These are phyloP conservation scores for Prionace glauca DNA, from an alignment of 2,797 vertebrate genomes.

Conservation along the genomic window DNA sequence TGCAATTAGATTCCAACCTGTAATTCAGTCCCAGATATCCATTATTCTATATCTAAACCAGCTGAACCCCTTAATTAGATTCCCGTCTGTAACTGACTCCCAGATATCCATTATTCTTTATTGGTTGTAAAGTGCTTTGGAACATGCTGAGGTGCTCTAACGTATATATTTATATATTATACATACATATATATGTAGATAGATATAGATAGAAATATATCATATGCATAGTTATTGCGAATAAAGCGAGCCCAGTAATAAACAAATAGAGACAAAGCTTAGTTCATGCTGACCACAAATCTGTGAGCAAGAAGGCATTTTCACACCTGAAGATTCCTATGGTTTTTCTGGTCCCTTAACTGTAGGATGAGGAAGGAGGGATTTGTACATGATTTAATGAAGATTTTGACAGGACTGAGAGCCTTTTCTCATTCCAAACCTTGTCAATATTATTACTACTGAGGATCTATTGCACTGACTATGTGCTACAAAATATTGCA, in stretches of 20 bases:
- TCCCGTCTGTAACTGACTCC: not conserved
- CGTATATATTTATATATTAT: no score
- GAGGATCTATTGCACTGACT: not conserved
- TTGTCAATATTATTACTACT: not conserved
- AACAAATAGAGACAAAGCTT: not conserved
- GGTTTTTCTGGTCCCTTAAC: not conserved
- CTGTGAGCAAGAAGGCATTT: not conserved
- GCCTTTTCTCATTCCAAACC: not conserved
- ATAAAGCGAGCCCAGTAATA: not conserved
- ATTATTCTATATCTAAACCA: not conserved
- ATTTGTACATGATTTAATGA: not conserved
- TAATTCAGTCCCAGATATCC: not conserved
- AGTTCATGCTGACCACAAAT: not conserved
- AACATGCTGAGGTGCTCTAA: not conserved
- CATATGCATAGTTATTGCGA: not conserved
- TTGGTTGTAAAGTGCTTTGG: not conserved
- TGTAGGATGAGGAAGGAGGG: not conserved
- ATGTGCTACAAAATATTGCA: not conserved
- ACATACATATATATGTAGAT: no score
- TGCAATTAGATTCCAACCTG: not conserved
- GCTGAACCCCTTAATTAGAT: not conserved
- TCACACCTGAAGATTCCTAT: not conserved
- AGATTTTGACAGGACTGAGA: not conserved
- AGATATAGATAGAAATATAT: not conserved
- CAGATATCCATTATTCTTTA: not conserved